A percentile compares a stretch with the other conserved stretches of the same genome.
Conservation (phyloP, 2,113 vertebrate species). For the Vulpes vulpes region DNA sequence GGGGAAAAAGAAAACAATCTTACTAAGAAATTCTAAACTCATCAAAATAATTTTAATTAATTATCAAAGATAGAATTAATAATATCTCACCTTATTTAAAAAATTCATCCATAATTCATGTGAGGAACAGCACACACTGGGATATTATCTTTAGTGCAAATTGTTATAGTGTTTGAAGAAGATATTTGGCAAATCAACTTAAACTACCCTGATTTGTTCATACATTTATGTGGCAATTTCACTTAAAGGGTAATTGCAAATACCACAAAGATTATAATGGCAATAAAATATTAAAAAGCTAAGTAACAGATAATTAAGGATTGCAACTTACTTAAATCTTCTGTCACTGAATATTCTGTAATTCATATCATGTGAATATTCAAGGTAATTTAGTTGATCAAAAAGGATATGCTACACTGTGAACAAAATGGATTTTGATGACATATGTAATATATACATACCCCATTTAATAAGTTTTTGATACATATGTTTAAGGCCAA, state of each 20-base stretch:
- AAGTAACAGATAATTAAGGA: background rate
- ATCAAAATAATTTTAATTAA: background rate
- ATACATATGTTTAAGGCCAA: background rate
- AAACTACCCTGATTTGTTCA: background rate
- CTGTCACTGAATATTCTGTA: background rate
- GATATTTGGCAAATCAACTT: background rate
- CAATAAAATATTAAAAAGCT: background rate
- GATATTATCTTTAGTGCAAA: background rate
- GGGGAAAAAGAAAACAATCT: background rate
- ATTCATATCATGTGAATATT: background rate
- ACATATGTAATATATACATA: background rate
- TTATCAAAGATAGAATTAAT: background rate
- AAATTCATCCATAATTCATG: background rate
- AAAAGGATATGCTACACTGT: background rate
- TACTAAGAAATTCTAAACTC: background rate
- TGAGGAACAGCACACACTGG: fast-evolving
- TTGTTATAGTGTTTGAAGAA: background rate
- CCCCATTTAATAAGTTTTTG: background rate
- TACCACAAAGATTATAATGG: background rate
- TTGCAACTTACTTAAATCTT: background rate
- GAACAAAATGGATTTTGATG: background rate
- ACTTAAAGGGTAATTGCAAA: background rate
- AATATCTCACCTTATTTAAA: background rate
- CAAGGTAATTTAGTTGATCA: background rate
- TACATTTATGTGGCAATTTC: background rate